Evolutionary conservation across 2,888 invertebrate genomes (phyloP).

Genomic region (Didymodactylos carnosus): DNA sequence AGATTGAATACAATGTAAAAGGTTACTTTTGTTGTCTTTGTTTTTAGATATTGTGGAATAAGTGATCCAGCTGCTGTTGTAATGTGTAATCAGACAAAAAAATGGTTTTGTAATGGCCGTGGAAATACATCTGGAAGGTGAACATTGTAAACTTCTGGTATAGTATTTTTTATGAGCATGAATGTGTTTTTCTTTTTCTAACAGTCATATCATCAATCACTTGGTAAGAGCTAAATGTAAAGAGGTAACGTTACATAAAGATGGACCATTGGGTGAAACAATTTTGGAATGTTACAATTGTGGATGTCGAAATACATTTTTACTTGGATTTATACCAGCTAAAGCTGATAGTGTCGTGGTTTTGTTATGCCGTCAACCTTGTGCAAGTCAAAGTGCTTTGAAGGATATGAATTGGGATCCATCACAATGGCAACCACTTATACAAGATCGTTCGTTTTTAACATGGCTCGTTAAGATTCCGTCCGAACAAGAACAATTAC

Average conservation of each 20-base stretch:
- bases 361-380: slow-evolving; percentile 84
- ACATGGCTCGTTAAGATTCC: slow-evolving; percentile 96
- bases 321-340: slow-evolving; percentile 93
- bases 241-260: slow-evolving; percentile 86
- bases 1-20: not conserved
- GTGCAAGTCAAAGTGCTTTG: slow-evolving; percentile 81
- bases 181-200: not conserved
- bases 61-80: slow-evolving; percentile 91
- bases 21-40: no score
- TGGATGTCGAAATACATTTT: slow-evolving; percentile 89
- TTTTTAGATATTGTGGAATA: slow-evolving; percentile 77
- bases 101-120: slow-evolving; percentile 98
- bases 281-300: slow-evolving; percentile 95
- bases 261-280: slow-evolving; percentile 91
- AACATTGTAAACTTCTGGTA: not conserved
- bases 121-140: slow-evolving; percentile 74
- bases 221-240: slow-evolving; percentile 95
- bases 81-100: slow-evolving; percentile 90
- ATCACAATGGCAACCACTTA: slow-evolving; percentile 91
- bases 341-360: slow-evolving; percentile 96
- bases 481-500: slow-evolving; percentile 76
- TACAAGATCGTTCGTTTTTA: slow-evolving; percentile 80
- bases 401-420: slow-evolving; percentile 99
- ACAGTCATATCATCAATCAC: slow-evolving; percentile 94
- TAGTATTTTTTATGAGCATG: not conserved